Evolutionary conservation across 2,888 invertebrate species (phyloP), one percentile per base, ranked within the genome.

Genomic region (Morpho deidamia): DNA sequence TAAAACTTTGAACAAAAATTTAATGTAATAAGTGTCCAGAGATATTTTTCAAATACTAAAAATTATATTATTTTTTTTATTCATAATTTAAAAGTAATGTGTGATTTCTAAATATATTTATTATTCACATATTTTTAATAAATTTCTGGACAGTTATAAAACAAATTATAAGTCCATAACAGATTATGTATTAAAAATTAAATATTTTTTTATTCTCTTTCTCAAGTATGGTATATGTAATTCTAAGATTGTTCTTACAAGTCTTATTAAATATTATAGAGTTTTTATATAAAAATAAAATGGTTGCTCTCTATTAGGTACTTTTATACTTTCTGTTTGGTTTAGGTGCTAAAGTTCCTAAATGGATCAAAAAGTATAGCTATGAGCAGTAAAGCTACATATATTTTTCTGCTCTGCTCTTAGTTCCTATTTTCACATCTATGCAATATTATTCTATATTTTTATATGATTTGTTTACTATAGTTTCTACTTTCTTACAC

Each of bases 131-230:
- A 40, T 23, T 11, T 8, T 48, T 33, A n/a, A 40, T 12, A 11
- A 48, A 9, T 44, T 55, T 52, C 52, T 54, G 51, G 51, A 48
- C 47, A 54, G 39, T 42, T 44, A 54, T 53, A 53, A 51, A 49
- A 32, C 42, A 46, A 44, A 48, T 39, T 44, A 33, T 47, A 47
- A 47, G 23, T 38, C 8, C 37, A 34, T 40, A 45, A 46, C 41
- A 37, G 41, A 53, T 43, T 48, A 56, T 54, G 51, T 54, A 54
- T 51, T 53, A 33, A 51, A 44, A 51, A 58, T 41, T 55, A 47
- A 51, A 51, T 53, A 56, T 59, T 59, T 59, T 56, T 56, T 51
- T 59, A 53, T 32, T 32, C 32, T 53, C 42, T 56, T 49, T 56
- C 53, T 56, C 53, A 37, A 45, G 44, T 51, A 41, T 48, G 56